phyloP scores from a whole-genome alignment of 1,140 invertebrate species.

The Cepaea nemoralis region DNA sequence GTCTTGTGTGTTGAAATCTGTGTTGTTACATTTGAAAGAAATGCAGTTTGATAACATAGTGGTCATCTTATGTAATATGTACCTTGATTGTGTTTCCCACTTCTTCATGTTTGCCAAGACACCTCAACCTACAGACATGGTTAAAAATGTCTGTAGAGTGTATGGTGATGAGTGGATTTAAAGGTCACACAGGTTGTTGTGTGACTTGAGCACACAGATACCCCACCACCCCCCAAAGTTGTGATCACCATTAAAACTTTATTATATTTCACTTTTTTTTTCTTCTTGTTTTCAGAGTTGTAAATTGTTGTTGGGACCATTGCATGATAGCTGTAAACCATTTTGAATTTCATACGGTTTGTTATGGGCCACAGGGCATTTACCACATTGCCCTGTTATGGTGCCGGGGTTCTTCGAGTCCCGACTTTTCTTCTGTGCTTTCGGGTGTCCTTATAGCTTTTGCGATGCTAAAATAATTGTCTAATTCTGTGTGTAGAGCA shows the following conservation, averaged over 20 bases:
- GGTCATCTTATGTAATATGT: no score
- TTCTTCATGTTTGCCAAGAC: no score
- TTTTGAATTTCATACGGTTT: conserved; percentile 12
- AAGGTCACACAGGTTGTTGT: no score
- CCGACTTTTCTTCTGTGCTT: not conserved
- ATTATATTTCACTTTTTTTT: conserved; percentile 13
- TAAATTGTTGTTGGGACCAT: conserved; percentile 40
- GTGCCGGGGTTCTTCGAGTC: conserved; percentile 1
- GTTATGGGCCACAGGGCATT: no score
- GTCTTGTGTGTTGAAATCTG: no score
- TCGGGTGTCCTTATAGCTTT: not conserved
- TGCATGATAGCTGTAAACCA: conserved; percentile 37
- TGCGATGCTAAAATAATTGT: not conserved
- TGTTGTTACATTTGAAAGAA: no score
- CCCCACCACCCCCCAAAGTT: not conserved
- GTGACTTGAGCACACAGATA: no score
- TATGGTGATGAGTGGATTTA: no score
- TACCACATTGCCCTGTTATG: not conserved
- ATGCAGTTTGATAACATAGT: no score
- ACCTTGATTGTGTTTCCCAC: no score
- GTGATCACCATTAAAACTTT: not conserved
- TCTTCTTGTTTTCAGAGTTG: not conserved
- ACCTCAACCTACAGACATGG: no score
- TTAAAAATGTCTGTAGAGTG: no score
- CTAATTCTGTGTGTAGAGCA: not conserved